Evolutionary conservation across 2,888 invertebrate species (phyloP).

Genomic region (Synanthedon vespiformis): DNA sequence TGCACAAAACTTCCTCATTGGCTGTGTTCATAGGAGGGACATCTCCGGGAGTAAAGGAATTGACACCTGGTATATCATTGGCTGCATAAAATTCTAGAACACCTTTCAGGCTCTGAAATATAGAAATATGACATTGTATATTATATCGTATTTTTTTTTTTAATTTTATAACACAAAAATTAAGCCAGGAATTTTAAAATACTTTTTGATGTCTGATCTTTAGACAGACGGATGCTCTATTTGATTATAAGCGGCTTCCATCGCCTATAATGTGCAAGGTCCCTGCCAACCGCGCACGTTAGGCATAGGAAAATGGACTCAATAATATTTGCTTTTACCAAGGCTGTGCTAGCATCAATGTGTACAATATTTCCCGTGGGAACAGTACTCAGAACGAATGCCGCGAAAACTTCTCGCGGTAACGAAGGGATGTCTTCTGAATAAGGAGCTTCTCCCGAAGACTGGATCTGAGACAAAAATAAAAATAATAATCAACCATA

Average conservation of each 20-base stretch:
- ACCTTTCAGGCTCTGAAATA: constrained; percentile 68
- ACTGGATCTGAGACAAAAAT: constrained; percentile 46
- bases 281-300: too few species aligned
- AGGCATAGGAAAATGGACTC: too few species aligned
- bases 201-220: background rate
- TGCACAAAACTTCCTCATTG: constrained; percentile 57
- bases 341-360: constrained; percentile 72
- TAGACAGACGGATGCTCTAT: too few species aligned
- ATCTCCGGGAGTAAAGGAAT: constrained; percentile 58
- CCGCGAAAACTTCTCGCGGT: constrained; percentile 74
- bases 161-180: too few species aligned
- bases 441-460: constrained; percentile 76
- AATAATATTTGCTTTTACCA: constrained; percentile 50
- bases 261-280: too few species aligned
- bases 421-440: constrained; percentile 71
- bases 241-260: too few species aligned
- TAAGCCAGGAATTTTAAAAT: background rate
- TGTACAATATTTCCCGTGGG: constrained; percentile 62
- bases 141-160: too few species aligned
- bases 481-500: background rate
- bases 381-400: constrained; percentile 72
- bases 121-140: background rate
- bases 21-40: constrained; percentile 1
- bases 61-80: constrained; percentile 76
- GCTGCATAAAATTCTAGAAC: constrained; percentile 73